Percentiles rank a stretch among this genome's conserved stretches.
Conservation (phyloP, 2,888 invertebrate species). For the Mactromeris polynyma region DNA sequence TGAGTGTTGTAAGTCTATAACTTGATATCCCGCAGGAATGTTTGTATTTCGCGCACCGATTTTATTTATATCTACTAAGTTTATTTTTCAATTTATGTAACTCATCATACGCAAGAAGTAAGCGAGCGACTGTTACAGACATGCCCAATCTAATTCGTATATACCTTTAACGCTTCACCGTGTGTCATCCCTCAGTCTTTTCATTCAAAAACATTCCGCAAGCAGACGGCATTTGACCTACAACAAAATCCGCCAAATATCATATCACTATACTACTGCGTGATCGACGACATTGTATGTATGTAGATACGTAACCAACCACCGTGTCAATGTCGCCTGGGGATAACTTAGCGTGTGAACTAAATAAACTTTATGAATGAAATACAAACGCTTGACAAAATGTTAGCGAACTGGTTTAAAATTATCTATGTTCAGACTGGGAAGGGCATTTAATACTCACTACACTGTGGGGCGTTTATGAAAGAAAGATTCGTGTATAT, state of each 20-base stretch:
- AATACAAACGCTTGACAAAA: conserved; percentile 2
- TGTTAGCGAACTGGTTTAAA: conserved; percentile 16
- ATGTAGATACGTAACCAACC: conserved; percentile 21
- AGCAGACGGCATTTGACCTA: conserved; percentile 13
- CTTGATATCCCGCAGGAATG: no score
- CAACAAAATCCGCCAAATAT: conserved; percentile 7
- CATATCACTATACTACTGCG: conserved; percentile 29
- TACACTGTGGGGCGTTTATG: background rate
- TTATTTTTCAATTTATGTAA: background rate
- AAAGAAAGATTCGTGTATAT: background rate
- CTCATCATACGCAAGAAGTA: background rate
- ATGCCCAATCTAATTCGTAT: background rate
- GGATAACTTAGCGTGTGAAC: conserved; percentile 43
- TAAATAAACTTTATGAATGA: conserved; percentile 35
- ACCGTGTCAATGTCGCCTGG: conserved; percentile 43
- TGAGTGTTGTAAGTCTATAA: no score
- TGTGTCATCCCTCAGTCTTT: background rate
- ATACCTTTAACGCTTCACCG: background rate
- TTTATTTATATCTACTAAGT: background rate
- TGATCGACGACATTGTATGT: conserved; percentile 28
- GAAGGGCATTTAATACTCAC: background rate
- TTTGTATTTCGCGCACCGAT: no score
- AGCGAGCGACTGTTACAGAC: background rate
- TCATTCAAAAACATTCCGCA: conserved; percentile 19
- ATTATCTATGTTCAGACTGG: background rate